These are phyloP conservation scores for Tinamus guttatus DNA, from an alignment of 2,113 vertebrate genomes.

Conservation along the genomic window DNA sequence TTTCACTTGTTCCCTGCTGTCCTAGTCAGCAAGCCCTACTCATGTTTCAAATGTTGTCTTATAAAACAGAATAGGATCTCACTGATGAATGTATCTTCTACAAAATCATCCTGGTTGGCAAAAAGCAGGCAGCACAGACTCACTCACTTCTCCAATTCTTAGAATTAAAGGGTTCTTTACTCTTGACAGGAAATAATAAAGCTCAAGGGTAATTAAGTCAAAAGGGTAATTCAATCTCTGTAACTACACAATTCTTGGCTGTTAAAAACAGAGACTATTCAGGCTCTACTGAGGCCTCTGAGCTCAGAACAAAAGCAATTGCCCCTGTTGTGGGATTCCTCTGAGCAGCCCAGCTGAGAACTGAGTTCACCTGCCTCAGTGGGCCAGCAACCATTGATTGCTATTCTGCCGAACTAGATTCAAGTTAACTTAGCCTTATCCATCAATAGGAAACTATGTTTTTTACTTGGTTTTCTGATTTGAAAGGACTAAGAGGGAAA, in stretches of 20 bases:
- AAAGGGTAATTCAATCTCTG: background rate
- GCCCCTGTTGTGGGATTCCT: background rate
- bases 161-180: background rate
- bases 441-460: fast-evolving
- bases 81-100: too few species aligned
- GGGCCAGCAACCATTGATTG: background rate
- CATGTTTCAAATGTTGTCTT: background rate
- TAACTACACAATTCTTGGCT: background rate
- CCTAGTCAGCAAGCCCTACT: background rate
- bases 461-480: background rate
- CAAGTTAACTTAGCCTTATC: background rate
- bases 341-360: background rate
- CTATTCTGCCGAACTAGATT: background rate
- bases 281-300: background rate
- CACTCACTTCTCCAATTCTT: background rate
- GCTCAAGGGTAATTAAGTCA: background rate
- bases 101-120: background rate
- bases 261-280: fast-evolving
- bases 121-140: background rate
- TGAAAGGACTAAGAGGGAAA: background rate
- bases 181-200: background rate
- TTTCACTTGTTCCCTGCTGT: background rate
- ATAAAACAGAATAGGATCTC: too few species aligned
- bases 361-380: background rate
- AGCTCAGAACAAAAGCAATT: background rate